Percentiles rank a stretch among this genome's conserved stretches.
Evolutionary conservation across 2,888 invertebrate genomes (phyloP).

Genomic region (Neuroscelio doddi): DNA sequence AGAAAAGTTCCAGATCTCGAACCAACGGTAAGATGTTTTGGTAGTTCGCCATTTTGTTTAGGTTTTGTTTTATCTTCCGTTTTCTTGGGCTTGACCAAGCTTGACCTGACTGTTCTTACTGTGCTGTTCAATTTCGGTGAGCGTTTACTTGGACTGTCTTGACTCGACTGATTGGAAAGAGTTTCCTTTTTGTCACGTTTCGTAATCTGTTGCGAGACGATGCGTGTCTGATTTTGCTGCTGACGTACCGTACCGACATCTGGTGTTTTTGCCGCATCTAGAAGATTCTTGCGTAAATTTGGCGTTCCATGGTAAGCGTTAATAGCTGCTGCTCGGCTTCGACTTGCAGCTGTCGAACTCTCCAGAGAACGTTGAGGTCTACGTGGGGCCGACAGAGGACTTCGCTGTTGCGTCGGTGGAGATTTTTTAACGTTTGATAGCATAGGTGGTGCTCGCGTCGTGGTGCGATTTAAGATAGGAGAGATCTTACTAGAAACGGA

Average conservation of each 20-base stretch:
- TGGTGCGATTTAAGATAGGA: constrained; percentile 57
- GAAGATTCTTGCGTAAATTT: constrained; percentile 73
- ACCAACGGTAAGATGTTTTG: constrained; percentile 71
- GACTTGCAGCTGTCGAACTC: constrained; percentile 66
- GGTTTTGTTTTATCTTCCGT: constrained; percentile 60
- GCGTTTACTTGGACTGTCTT: constrained; percentile 63
- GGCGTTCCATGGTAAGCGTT: constrained; percentile 69
- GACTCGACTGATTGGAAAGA: constrained; percentile 56
- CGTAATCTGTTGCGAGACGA: constrained; percentile 49
- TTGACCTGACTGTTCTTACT: constrained; percentile 40
- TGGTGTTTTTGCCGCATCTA: constrained; percentile 74
- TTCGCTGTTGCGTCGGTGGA: constrained; percentile 61
- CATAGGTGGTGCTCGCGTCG: constrained; percentile 16
- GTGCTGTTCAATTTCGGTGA: constrained; percentile 64
- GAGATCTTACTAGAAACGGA: constrained; percentile 65
- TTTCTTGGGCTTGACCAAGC: constrained; percentile 54
- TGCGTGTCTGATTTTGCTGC: constrained; percentile 20
- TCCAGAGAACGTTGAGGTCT: constrained; percentile 65
- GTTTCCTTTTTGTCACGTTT: constrained; percentile 59
- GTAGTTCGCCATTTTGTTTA: constrained; percentile 55
- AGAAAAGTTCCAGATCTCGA: constrained; percentile 82
- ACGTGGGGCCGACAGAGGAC: constrained; percentile 52
- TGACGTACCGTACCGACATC: constrained; percentile 66
- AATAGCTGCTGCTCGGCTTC: constrained; percentile 64
- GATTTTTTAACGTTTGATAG: constrained; percentile 55